A percentile compares a stretch with the other conserved stretches of the same genome.
Evolutionary conservation across 2,888 invertebrate genomes (phyloP).

Genomic region (Melolontha melolontha): DNA sequence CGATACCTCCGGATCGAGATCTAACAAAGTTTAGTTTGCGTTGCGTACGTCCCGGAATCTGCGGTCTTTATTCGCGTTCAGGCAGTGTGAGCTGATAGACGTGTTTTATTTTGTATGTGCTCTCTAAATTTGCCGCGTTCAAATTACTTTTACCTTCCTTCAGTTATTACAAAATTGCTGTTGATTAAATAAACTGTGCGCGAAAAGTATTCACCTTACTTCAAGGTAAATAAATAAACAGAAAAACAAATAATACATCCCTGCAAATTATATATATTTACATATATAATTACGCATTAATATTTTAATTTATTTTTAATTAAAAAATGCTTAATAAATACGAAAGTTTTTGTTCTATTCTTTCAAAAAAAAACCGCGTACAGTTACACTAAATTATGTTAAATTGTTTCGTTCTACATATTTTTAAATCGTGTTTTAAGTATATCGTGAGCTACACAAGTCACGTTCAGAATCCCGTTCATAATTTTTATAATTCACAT

Average conservation of each 20-base stretch:
- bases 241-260: too few relatives aligned
- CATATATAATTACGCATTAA: too few relatives aligned
- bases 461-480: slow-evolving; percentile 14
- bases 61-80: slow-evolving; percentile 51
- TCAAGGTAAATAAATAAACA: slow-evolving; percentile 1
- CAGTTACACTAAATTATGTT: slow-evolving; percentile 6
- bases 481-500: slow-evolving; percentile 18
- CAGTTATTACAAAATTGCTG: slow-evolving; percentile 38
- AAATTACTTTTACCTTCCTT: slow-evolving; percentile 59
- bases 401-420: slow-evolving; percentile 35
- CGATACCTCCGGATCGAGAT: slow-evolving; percentile 35
- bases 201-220: slow-evolving; percentile 8
- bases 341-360: too few relatives aligned
- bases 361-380: not conserved
- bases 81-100: slow-evolving; percentile 57
- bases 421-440: slow-evolving; percentile 5
- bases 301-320: too few relatives aligned
- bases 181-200: slow-evolving; percentile 14
- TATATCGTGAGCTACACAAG: slow-evolving; percentile 10
- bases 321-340: too few relatives aligned
- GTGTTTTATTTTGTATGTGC: slow-evolving; percentile 46
- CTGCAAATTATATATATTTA: too few relatives aligned
- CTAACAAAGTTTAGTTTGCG: slow-evolving; percentile 22
- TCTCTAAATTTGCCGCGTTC: slow-evolving; percentile 51
- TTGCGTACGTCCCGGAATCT: slow-evolving; percentile 26